Base-by-base conservation (phyloP, 2,888 invertebrate genomes). In the Lepetodrilus schrolli region DNA sequence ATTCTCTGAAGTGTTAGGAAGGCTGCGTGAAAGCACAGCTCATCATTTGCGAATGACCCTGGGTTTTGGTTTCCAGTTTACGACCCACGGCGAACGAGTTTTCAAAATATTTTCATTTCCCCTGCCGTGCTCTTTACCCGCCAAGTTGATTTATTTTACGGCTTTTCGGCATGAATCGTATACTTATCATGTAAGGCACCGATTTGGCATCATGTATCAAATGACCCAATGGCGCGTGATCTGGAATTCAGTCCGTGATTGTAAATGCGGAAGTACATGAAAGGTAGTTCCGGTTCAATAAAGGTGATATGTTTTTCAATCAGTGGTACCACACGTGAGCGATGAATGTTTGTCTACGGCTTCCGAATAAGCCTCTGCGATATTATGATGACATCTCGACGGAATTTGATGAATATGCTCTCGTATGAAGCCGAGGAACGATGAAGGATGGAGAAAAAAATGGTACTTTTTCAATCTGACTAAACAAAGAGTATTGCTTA, bases 21-120 rank as follows among this genome's bases (percentile, higher is more conserved):
- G 58, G 26, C 58, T 30, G 30, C 17, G 26, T 30, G 30, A 34
- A 34, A 21, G 5, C 30, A 26, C 26, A 13, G n/a, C n/a, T 30
- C 34, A 23, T 23, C 58, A 17, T 58, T 17, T 34, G 34, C 58
- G 4, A 43, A 58, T 17, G 26, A n/a, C 58, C 30, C 34, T 23
- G 17, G 21, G 58, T 58, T 58, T 58, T 58, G 26, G 34, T 58
- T 23, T 58, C 30, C 26, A 30, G 34, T 58, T 58, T 58, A 58
- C 58, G 58, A 58, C 58, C 58, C 58, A n/a, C 58, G 30, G 17
- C 58, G 34, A 30, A 58, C 58, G 58, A 58, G 26, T 30, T 58
- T 58, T 58, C 58, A 58, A 30, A 58, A 58, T 58, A 58, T 58
- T 58, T 58, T 58, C 58, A 7, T 58, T 58, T 58, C 58, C 58